phyloP scores from a whole-genome alignment of 1,140 invertebrate species.

The Tetragonula clypearis region DNA sequence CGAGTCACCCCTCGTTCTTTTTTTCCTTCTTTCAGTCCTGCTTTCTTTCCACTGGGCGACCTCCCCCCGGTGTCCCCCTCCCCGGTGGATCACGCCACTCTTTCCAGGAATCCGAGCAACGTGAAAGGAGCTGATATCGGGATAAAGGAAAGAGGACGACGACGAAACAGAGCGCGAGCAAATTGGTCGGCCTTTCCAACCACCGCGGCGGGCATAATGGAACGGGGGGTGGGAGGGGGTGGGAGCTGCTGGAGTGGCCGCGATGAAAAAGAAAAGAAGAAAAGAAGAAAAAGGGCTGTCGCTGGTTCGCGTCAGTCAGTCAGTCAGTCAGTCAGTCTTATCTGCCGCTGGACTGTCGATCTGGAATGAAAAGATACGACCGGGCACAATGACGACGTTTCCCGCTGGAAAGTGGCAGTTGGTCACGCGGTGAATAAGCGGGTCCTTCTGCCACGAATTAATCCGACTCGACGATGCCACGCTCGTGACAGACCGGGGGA shows the following conservation, averaged over 20 bases:
- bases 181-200: slow-evolving; percentile 61
- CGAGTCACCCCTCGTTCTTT: background rate
- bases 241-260: slow-evolving; percentile 39
- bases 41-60: background rate
- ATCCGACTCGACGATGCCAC: slow-evolving; percentile 18
- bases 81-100: background rate
- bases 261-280: background rate
- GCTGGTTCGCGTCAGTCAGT: slow-evolving; percentile 42
- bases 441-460: slow-evolving; percentile 12
- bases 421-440: slow-evolving; percentile 32
- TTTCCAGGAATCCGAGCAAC: slow-evolving; percentile 36
- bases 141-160: background rate
- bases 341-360: slow-evolving; percentile 42
- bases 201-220: slow-evolving; percentile 46
- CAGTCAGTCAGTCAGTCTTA: slow-evolving; percentile 29
- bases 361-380: slow-evolving; percentile 51
- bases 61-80: background rate
- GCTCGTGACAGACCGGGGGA: background rate
- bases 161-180: slow-evolving; percentile 26
- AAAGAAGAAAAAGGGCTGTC: slow-evolving; percentile 40
- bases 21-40: background rate
- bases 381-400: slow-evolving; percentile 35
- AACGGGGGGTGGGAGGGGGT: slow-evolving; percentile 18
- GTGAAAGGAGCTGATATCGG: slow-evolving; percentile 48
- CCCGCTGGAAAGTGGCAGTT: background rate